Percentiles rank a stretch among this genome's conserved stretches.
Conservation (phyloP, 2,113 vertebrate genomes). For the Rhabdornis inornatus region DNA sequence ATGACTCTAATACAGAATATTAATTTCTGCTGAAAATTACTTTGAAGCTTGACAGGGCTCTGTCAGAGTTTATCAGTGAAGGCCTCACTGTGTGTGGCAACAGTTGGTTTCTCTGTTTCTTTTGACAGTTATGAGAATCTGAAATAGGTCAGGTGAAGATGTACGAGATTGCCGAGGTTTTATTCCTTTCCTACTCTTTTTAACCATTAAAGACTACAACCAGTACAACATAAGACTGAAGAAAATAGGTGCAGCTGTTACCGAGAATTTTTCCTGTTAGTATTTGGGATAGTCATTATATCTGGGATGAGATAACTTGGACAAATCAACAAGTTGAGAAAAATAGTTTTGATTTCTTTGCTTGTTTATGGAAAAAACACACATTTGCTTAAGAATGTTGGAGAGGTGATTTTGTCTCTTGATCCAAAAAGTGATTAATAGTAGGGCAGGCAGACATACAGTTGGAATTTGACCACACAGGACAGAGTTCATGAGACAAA, state of each 20-base stretch:
- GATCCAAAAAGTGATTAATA: constrained; percentile 57
- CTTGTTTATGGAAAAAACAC: constrained; percentile 40
- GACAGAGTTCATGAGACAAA: constrained; percentile 52
- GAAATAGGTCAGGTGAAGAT: constrained; percentile 9
- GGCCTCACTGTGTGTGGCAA: not conserved
- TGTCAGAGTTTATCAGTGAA: constrained; percentile 27
- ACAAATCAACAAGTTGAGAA: constrained; percentile 41
- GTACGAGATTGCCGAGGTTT: not conserved
- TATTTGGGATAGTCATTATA: constrained; percentile 14
- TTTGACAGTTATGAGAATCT: not conserved
- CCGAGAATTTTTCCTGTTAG: not conserved
- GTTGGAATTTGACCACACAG: constrained; percentile 55
- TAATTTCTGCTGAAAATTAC: not conserved
- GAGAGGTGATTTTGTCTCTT: constrained; percentile 56
- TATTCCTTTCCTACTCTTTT: not conserved
- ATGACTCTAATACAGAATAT: not conserved
- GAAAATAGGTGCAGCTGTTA: constrained; percentile 23
- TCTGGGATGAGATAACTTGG: constrained; percentile 45
- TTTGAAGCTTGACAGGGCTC: not conserved
- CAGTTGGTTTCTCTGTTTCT: constrained; percentile 19
- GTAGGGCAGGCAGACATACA: constrained; percentile 29
- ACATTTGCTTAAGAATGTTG: constrained; percentile 56
- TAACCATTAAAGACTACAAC: not conserved
- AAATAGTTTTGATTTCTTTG: constrained; percentile 48
- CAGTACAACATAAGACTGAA: not conserved